Conservation (phyloP, 2,113 vertebrate genomes). For the Rutilus rutilus region DNA sequence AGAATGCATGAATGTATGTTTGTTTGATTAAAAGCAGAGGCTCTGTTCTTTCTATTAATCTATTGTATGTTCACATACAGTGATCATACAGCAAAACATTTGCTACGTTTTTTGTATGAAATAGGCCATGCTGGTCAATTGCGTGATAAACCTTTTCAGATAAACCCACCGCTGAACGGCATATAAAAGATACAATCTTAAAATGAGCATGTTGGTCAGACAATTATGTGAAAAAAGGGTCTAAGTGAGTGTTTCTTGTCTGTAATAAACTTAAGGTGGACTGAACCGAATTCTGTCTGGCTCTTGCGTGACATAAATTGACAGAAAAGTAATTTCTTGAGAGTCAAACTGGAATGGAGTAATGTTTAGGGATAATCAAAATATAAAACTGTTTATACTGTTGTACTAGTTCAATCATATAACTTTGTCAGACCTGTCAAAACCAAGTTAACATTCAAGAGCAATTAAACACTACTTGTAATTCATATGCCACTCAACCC, state of each 20-base stretch:
- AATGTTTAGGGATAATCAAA: not conserved
- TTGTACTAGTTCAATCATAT: not conserved
- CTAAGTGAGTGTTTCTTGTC: not conserved
- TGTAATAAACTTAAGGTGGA: not conserved
- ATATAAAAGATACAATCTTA: too few species aligned
- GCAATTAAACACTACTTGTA: constrained; percentile 12
- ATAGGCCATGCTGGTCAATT: too few species aligned
- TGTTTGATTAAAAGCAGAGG: too few species aligned
- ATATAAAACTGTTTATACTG: not conserved
- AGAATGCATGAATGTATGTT: too few species aligned
- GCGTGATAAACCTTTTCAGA: too few species aligned
- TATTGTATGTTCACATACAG: too few species aligned
- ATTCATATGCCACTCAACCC: constrained; percentile 24
- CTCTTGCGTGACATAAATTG: not conserved
- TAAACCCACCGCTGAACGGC: too few species aligned
- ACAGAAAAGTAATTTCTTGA: not conserved
- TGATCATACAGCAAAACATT: too few species aligned
- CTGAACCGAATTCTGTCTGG: not conserved
- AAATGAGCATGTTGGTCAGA: not conserved
- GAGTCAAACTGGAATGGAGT: not conserved
- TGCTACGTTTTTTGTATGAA: too few species aligned
- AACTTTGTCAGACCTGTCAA: not conserved
- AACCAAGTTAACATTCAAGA: not conserved
- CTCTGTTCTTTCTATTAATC: too few species aligned
- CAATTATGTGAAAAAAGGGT: not conserved